phyloP scores from a whole-genome alignment of 1,140 invertebrate species.

The Procambarus clarkii region DNA sequence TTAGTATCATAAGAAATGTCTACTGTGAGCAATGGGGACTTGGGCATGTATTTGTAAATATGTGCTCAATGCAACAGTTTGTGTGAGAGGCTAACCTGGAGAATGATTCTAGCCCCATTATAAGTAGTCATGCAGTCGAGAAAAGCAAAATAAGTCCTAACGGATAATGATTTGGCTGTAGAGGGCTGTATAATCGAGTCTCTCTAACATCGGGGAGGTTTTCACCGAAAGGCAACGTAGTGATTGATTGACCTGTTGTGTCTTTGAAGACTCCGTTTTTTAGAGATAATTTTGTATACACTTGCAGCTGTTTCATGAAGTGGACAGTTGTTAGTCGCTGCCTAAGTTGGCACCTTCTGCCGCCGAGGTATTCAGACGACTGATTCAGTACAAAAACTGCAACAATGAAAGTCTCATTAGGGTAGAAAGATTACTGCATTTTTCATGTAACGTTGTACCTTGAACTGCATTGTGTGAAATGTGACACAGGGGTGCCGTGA shows the following conservation, averaged over 20 bases:
- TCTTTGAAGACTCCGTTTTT: not conserved
- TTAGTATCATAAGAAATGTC: too few relatives aligned
- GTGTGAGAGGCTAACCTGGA: not conserved
- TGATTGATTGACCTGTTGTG: not conserved
- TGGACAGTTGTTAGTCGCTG: not conserved
- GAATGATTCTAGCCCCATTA: not conserved
- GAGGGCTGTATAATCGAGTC: not conserved
- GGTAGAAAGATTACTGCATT: conserved; percentile 43
- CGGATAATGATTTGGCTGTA: not conserved
- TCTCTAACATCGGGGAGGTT: not conserved
- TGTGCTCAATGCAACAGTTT: too few relatives aligned
- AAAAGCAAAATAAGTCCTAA: not conserved
- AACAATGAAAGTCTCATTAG: conserved; percentile 67
- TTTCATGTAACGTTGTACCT: conserved; percentile 33
- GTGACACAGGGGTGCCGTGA: not conserved
- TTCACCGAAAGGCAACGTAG: not conserved
- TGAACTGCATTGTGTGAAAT: conserved; percentile 5
- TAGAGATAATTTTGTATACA: not conserved
- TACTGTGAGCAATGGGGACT: too few relatives aligned
- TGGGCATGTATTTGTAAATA: too few relatives aligned
- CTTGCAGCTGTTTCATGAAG: not conserved
- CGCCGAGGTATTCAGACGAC: conserved; percentile 40
- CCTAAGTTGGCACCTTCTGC: conserved; percentile 18
- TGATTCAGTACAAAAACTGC: conserved; percentile 62
- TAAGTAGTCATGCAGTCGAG: not conserved